These are phyloP conservation scores for Euplagia quadripunctaria DNA, from an alignment of 2,888 invertebrate species.

Conservation along the genomic window DNA sequence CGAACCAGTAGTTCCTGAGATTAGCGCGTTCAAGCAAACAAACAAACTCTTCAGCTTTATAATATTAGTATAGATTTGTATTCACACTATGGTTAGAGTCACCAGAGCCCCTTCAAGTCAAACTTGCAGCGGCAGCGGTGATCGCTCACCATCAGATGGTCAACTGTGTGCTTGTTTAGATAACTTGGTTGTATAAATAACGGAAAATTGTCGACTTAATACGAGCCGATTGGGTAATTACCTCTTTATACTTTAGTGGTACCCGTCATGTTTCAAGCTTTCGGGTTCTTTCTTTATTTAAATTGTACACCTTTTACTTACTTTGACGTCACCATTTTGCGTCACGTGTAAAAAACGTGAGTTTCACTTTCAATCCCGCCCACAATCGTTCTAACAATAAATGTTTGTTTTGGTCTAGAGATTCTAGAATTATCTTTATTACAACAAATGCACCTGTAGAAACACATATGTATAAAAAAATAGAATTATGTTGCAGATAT, in stretches of 20 bases:
- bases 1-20: too few species aligned
- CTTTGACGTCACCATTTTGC: not conserved
- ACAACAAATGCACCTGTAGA: not conserved
- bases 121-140: too few species aligned
- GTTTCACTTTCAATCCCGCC: not conserved
- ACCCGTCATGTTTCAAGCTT: not conserved
- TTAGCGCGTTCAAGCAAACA: too few species aligned
- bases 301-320: not conserved
- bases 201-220: too few species aligned
- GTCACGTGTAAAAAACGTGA: not conserved
- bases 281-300: not conserved
- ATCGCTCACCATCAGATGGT: too few species aligned
- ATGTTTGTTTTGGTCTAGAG: not conserved
- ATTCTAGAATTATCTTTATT: not conserved
- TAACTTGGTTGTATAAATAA: too few species aligned
- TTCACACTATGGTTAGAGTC: too few species aligned
- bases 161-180: too few species aligned
- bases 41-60: too few species aligned
- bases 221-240: not conserved
- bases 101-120: too few species aligned
- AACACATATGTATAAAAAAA: not conserved
- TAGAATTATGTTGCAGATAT: not conserved
- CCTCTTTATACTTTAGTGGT: not conserved
- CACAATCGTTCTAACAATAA: constrained; percentile 1
- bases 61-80: too few species aligned